Evolutionary conservation across 2,113 vertebrate genomes (phyloP).

Genomic region (Kryptolebias marmoratus): DNA sequence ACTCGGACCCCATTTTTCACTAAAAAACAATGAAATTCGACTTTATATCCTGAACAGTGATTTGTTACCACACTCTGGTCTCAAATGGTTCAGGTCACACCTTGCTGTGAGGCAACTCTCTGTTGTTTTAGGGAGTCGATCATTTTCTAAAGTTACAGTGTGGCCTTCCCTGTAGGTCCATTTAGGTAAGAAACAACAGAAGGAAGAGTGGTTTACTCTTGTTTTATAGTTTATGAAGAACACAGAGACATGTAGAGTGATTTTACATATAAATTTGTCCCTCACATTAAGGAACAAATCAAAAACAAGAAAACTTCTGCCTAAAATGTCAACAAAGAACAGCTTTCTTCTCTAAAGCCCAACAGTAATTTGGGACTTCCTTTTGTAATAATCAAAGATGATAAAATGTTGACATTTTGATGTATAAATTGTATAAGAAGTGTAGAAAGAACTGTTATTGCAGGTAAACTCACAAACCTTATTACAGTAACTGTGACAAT

Average conservation of each 20-base stretch:
- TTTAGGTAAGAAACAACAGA: background rate
- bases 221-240: background rate
- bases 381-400: too few relatives aligned
- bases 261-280: too few relatives aligned
- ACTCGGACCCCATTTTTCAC: conserved; percentile 33
- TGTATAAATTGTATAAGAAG: too few relatives aligned
- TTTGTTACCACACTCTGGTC: conserved; percentile 39
- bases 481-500: too few relatives aligned
- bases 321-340: too few relatives aligned
- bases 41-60: conserved; percentile 40
- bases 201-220: background rate
- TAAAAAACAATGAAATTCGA: conserved; percentile 2
- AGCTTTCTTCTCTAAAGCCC: too few relatives aligned
- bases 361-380: too few relatives aligned
- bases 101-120: conserved; percentile 34
- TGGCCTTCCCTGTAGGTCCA: background rate
- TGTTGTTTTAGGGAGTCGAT: conserved; percentile 32
- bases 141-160: conserved; percentile 23
- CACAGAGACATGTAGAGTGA: background rate
- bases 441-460: too few relatives aligned
- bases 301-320: too few relatives aligned
- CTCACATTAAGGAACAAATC: too few relatives aligned
- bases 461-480: too few relatives aligned
- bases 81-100: conserved; percentile 34
- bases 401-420: too few relatives aligned